Percentiles rank a stretch among this genome's conserved stretches.
phyloP scores from a whole-genome alignment of 2,888 invertebrate species.

The Xestia c-nigrum region DNA sequence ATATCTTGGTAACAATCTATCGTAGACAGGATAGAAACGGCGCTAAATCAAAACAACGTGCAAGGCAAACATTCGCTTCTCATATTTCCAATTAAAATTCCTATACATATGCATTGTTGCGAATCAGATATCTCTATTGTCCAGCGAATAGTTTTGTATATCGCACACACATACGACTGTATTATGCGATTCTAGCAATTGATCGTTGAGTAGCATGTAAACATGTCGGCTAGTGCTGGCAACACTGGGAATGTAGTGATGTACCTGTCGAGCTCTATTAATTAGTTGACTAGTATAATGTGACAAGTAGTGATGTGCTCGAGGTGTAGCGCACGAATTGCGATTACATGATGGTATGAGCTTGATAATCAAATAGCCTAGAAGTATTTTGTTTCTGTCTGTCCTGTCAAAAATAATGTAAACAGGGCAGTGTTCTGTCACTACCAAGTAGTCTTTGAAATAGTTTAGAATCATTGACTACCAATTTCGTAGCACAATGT shows the following conservation, averaged over 20 bases:
- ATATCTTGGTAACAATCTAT: constrained; percentile 74
- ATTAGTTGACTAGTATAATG: constrained; percentile 41
- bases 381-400: neutral
- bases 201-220: constrained; percentile 76
- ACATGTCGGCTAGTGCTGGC: constrained; percentile 67
- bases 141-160: constrained; percentile 81
- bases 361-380: neutral
- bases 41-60: constrained; percentile 77
- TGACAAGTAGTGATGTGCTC: constrained; percentile 38
- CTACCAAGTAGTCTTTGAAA: neutral
- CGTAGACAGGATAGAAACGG: constrained; percentile 75
- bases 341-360: neutral
- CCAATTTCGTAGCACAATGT: no score
- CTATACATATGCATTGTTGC: constrained; percentile 84
- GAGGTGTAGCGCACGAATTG: constrained; percentile 1
- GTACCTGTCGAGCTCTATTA: constrained; percentile 60
- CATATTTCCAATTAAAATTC: constrained; percentile 89
- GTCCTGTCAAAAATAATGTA: neutral
- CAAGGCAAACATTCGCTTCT: constrained; percentile 77
- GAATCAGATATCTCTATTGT: constrained; percentile 89
- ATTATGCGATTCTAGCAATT: constrained; percentile 82
- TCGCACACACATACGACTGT: constrained; percentile 72
- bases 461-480: neutral
- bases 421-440: neutral
- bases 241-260: constrained; percentile 48